Percentiles rank a stretch among this genome's conserved stretches.
Conservation (phyloP, 2,888 invertebrate species). For the Lepidonotus clava region DNA sequence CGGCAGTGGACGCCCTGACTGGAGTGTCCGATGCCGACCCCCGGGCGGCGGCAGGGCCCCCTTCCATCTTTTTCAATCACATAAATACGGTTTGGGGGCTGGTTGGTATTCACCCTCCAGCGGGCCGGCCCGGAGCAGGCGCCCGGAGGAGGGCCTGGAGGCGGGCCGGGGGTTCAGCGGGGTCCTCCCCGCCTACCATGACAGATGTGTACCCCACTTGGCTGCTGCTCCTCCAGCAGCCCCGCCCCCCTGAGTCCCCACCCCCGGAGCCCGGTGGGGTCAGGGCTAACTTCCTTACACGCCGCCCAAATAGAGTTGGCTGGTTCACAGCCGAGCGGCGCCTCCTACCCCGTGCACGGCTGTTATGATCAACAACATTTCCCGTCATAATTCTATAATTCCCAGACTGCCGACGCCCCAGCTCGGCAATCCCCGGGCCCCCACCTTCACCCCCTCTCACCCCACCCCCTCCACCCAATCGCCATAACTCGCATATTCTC, state of each 20-base stretch:
- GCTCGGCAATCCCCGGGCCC: background rate
- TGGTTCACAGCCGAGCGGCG: background rate
- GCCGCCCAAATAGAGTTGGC: conserved; percentile 13
- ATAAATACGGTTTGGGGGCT: background rate
- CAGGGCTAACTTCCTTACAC: conserved; percentile 41
- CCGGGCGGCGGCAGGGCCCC: background rate
- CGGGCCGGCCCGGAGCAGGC: background rate
- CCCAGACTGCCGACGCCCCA: background rate
- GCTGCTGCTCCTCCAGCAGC: background rate
- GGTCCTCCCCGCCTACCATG: background rate
- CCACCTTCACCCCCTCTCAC: background rate
- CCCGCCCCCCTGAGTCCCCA: background rate
- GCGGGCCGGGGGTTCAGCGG: background rate
- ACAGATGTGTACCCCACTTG: background rate
- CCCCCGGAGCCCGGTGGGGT: background rate
- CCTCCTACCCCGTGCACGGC: background rate
- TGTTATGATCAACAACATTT: conserved; percentile 52
- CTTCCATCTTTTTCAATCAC: conserved; percentile 39
- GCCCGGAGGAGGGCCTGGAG: background rate
- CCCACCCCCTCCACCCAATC: background rate
- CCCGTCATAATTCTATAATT: conserved; percentile 27
- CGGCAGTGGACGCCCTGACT: too few relatives aligned
- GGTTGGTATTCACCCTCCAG: conserved; percentile 20
- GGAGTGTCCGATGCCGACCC: too few relatives aligned
- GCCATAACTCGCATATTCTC: too few relatives aligned